These are phyloP conservation scores for Noctuana brunneofusca DNA, from an alignment of 2,888 invertebrate genomes.

Conservation along the genomic window DNA sequence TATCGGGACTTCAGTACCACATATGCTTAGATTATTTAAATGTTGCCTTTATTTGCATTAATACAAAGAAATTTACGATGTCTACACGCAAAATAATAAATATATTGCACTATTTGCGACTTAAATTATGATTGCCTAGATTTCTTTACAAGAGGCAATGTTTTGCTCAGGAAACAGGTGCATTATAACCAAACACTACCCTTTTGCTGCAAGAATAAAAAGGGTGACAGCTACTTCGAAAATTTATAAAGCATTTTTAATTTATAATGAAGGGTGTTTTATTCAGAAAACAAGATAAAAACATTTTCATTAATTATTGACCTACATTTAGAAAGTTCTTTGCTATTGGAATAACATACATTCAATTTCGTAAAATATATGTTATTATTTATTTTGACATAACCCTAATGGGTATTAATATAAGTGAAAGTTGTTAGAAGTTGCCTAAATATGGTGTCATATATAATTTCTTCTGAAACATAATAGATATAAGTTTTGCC, in stretches of 20 bases:
- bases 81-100: not conserved
- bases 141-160: conserved; percentile 26
- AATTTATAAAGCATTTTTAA: not conserved
- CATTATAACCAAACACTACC: not conserved
- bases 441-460: not conserved
- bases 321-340: conserved; percentile 35
- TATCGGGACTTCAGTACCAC: not conserved
- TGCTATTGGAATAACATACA: not conserved
- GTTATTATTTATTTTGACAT: not conserved
- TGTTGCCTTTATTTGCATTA: not conserved
- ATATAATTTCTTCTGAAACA: not conserved
- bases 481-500: too few relatives aligned
- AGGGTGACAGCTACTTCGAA: not conserved
- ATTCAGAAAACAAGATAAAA: conserved; percentile 22
- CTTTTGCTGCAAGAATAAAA: conserved; percentile 1
- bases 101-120: not conserved
- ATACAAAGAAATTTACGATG: conserved; percentile 1
- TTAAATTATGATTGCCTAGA: not conserved
- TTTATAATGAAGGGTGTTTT: conserved; percentile 18
- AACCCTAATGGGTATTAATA: not conserved
- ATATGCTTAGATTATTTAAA: not conserved
- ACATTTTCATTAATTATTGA: conserved; percentile 33
- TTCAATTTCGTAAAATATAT: not conserved
- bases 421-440: not conserved
- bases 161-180: conserved; percentile 12